A percentile compares a stretch with the other conserved stretches of the same genome.
These are phyloP conservation scores for Chironomus striatipennis DNA, from an alignment of 1,140 invertebrate genomes.

Conservation along the genomic window DNA sequence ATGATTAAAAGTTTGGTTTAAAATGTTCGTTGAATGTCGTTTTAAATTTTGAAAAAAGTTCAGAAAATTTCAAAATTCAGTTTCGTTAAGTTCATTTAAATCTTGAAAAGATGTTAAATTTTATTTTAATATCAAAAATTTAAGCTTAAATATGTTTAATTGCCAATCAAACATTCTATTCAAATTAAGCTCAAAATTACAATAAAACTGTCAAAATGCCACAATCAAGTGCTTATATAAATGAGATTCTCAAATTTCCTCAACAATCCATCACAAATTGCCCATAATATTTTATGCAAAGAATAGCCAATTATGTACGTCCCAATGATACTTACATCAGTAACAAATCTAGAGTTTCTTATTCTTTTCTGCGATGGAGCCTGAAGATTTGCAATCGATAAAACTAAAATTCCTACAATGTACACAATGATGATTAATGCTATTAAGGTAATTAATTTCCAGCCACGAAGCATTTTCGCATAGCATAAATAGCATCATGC, in stretches of 20 bases:
- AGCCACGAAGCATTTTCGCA: slow-evolving; percentile 35
- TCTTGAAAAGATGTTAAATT: too few species aligned
- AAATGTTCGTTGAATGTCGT: too few species aligned
- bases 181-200: too few species aligned
- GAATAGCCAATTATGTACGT: slow-evolving; percentile 22
- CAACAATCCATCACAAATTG: slow-evolving; percentile 29
- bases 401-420: slow-evolving; percentile 45
- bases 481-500: not conserved
- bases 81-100: too few species aligned
- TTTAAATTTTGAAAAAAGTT: too few species aligned
- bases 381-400: slow-evolving; percentile 48
- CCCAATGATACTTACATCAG: slow-evolving; percentile 31
- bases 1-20: too few species aligned
- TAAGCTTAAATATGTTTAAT: too few species aligned
- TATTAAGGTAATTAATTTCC: slow-evolving; percentile 45
- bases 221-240: slow-evolving; percentile 27
- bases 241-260: slow-evolving; percentile 32
- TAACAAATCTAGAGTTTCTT: slow-evolving; percentile 31
- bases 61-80: too few species aligned
- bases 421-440: slow-evolving; percentile 45
- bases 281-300: not conserved
- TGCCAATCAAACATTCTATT: too few species aligned
- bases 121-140: too few species aligned
- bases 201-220: too few species aligned
- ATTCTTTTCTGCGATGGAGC: slow-evolving; percentile 38